A percentile compares a stretch with the other conserved stretches of the same genome.
Conservation (phyloP, 2,888 invertebrate species). For the Anticlea derivata region DNA sequence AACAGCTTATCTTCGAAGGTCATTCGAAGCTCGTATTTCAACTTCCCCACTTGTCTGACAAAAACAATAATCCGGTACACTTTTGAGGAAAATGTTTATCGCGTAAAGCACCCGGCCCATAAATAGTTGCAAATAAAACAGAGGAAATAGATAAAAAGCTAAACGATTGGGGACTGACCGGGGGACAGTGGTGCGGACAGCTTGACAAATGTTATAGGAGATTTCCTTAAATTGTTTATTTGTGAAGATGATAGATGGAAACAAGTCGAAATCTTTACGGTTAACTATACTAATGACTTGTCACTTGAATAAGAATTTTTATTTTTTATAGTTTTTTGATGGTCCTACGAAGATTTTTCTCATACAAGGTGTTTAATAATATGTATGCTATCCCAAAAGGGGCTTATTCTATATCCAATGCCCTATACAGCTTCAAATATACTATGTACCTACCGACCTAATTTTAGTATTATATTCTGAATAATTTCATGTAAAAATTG, state of each 20-base stretch:
- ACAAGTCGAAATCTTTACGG: constrained; percentile 1
- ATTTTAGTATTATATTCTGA: no score
- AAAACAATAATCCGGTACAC: constrained; percentile 77
- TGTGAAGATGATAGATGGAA: constrained; percentile 17
- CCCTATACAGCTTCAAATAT: no score
- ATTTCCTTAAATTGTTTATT: constrained; percentile 20
- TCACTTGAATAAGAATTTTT: no score
- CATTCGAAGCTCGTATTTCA: constrained; percentile 70
- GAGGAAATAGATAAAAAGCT: constrained; percentile 76
- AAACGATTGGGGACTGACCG: constrained; percentile 56
- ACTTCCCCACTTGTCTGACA: constrained; percentile 66
- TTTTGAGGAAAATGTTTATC: constrained; percentile 80
- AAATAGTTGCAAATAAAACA: constrained; percentile 77
- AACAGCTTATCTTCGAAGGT: constrained; percentile 58
- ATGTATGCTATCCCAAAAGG: no score
- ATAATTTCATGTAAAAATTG: no score
- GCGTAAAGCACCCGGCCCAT: constrained; percentile 73
- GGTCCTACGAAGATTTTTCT: no score
- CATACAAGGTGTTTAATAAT: no score
- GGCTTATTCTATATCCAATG: no score
- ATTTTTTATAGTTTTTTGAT: no score
- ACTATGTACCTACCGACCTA: no score
- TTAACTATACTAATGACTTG: no score
- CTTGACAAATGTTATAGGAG: constrained; percentile 52
- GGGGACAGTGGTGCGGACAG: constrained; percentile 59